phyloP scores from a whole-genome alignment of 2,888 invertebrate species.

The Ariolimax columbianus region DNA sequence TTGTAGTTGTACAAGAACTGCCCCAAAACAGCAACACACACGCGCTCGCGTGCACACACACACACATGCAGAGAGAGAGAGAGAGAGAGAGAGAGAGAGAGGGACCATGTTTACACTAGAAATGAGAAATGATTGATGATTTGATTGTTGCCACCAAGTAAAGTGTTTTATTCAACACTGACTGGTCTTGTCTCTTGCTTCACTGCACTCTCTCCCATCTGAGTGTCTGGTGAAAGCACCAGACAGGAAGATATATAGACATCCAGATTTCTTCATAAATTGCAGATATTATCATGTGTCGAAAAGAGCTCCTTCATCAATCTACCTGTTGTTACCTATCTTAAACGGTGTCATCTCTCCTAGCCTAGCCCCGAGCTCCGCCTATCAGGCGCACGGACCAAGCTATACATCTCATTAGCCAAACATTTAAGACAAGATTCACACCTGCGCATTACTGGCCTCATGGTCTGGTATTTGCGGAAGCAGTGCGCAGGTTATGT shows the following conservation, averaged over 20 bases:
- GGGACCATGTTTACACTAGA: neutral
- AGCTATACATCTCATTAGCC: neutral
- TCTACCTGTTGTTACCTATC: constrained; percentile 15
- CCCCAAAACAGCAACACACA: too few species aligned
- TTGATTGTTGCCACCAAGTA: too few species aligned
- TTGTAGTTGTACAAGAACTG: too few species aligned
- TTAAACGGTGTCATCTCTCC: neutral
- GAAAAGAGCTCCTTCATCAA: neutral
- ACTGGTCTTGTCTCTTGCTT: neutral
- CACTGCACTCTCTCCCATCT: neutral
- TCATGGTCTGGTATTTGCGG: too few species aligned
- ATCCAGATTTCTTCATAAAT: neutral
- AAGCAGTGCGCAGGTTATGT: too few species aligned
- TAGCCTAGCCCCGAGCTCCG: neutral
- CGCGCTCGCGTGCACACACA: too few species aligned
- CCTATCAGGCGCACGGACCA: neutral
- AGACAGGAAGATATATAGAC: neutral
- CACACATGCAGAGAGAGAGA: too few species aligned
- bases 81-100: too few species aligned
- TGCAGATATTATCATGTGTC: neutral
- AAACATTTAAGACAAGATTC: neutral
- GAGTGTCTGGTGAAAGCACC: neutral
- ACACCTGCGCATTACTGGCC: too few species aligned
- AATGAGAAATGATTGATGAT: too few species aligned
- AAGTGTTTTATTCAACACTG: too few species aligned